Evolutionary conservation across 2,888 invertebrate species (phyloP).

Genomic region (Drosophila putrida): DNA sequence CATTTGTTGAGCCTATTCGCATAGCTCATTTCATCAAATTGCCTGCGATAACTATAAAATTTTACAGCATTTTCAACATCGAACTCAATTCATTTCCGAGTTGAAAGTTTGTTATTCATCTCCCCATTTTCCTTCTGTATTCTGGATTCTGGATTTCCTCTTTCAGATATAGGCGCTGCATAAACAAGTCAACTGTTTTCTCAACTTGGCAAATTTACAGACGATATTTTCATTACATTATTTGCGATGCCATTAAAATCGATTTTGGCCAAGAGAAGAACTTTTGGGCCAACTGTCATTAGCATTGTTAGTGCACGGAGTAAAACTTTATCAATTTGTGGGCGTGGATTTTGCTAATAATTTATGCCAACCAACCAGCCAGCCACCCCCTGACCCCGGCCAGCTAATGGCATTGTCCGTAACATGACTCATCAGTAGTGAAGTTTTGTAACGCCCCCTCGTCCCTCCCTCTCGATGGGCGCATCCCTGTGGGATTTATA

Average conservation of each 20-base stretch:
- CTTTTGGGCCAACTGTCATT: constrained; percentile 78
- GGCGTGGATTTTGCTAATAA: constrained; percentile 71
- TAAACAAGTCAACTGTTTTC: constrained; percentile 66
- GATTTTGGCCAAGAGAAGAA: constrained; percentile 57
- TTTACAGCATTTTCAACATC: constrained; percentile 61
- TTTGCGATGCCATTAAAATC: constrained; percentile 78
- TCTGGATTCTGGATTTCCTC: not conserved
- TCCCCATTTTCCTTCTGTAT: not conserved
- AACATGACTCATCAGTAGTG: constrained; percentile 60
- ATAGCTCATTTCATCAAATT: constrained; percentile 62
- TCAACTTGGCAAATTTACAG: constrained; percentile 57
- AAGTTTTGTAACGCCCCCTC: constrained; percentile 33
- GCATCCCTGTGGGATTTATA: constrained; percentile 38
- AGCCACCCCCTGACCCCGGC: constrained; percentile 1
- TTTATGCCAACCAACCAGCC: constrained; percentile 68
- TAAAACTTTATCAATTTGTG: constrained; percentile 80
- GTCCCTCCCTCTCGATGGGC: not conserved
- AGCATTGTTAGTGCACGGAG: constrained; percentile 64
- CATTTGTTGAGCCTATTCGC: constrained; percentile 28
- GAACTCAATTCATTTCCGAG: constrained; percentile 65
- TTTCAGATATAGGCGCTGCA: constrained; percentile 33
- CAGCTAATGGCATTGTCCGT: constrained; percentile 49
- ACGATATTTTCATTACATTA: constrained; percentile 74
- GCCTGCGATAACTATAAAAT: constrained; percentile 69
- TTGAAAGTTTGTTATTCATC: constrained; percentile 43